These are phyloP conservation scores for Opisthocomus hoazin DNA, from an alignment of 2,113 vertebrate species.

Conservation along the genomic window DNA sequence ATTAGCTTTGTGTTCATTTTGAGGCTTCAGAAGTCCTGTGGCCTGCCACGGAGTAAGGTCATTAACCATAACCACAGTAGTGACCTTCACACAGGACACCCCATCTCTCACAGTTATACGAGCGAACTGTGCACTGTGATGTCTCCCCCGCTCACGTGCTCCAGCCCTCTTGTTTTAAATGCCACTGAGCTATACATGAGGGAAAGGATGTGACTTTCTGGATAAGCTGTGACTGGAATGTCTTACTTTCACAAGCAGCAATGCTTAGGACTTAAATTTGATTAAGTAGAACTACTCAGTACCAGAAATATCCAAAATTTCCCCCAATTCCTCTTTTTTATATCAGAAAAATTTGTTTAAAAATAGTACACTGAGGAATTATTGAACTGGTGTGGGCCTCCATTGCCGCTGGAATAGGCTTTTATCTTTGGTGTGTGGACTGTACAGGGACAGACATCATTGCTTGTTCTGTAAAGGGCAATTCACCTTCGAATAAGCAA, in stretches of 20 bases:
- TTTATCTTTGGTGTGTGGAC: neutral
- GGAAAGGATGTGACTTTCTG: neutral
- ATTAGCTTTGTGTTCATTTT: slow-evolving; percentile 85
- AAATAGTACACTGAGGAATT: neutral
- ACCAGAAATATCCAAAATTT: neutral
- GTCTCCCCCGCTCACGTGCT: neutral
- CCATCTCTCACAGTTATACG: slow-evolving; percentile 39
- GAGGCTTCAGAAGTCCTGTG: slow-evolving; percentile 73
- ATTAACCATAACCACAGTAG: slow-evolving; percentile 79
- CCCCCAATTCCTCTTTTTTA: neutral
- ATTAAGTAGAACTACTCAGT: neutral
- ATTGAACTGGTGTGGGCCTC: neutral
- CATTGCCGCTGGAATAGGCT: neutral
- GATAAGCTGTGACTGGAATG: neutral
- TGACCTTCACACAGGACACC: slow-evolving; percentile 69
- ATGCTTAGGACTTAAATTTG: neutral
- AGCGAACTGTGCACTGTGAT: slow-evolving; percentile 17
- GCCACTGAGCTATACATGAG: neutral
- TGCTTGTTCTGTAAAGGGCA: neutral
- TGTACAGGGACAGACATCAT: neutral
- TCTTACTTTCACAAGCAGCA: neutral
- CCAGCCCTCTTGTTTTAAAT: neutral
- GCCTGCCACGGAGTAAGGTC: slow-evolving; percentile 77
- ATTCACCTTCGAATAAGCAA: neutral
- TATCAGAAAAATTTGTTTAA: neutral